Evolutionary conservation across 2,888 invertebrate genomes (phyloP), one percentile per base, ranked within the genome.

Genomic region (Tetrapedia diversipes): DNA sequence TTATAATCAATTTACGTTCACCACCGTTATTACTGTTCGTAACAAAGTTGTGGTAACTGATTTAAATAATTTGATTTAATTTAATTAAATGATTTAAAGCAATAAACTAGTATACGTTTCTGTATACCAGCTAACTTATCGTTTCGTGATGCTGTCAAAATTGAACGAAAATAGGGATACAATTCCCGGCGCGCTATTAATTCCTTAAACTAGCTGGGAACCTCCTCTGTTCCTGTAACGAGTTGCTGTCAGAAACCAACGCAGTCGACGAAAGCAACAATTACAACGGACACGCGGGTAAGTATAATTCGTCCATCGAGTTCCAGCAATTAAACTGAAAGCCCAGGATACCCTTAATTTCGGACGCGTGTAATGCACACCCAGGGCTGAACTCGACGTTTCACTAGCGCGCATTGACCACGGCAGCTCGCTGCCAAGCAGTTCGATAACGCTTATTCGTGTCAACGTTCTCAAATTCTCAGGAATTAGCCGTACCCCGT

Each of bases 381-480:
- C 29, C n/a, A n/a, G 34, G 16, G 7, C 37, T 68, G 54, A 11
- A 8, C 39, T 22, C 22, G 63, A 70, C 63, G 34, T 65, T 65
- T 75, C 45, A 19, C 45, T 66, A n/a, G 22, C 11, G 56, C 45
- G 24, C 56, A 37, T 70, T 63, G 29, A 24, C 60, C 32, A 32
- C n/a, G 8, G 41, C 39, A 37, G 41, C 3, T 22, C 32, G n/a
- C 43, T 24, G 16, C 29, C 51, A 43, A 57, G 29, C 24, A 37
- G 57, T 22, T 29, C 45, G 64, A 41, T 67, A 51, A 59, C 53
- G 41, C 57, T 53, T 45, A 71, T 71, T 63, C 63, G 75, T 53
- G 45, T 34, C 63, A 45, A 45, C 64, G 51, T 64, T 54, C 60
- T 49, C 53, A 43, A 77, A 76, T 69, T 76, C 64, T 76, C 64